Conservation (phyloP, 2,797 vertebrate genomes). For the Helicolenus hilgendorfi region DNA sequence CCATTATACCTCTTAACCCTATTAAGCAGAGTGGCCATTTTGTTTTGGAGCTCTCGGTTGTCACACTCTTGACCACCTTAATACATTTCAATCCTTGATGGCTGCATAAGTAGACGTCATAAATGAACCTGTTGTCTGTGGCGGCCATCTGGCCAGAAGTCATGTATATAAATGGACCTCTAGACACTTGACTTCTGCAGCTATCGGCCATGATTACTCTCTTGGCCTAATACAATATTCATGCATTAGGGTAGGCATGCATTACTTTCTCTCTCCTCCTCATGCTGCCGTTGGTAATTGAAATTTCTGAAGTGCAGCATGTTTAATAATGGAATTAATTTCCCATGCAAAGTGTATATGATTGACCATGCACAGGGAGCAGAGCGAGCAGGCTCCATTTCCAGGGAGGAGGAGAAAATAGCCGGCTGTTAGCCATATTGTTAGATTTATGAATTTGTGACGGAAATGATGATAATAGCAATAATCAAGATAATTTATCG, state of each 20-base stretch:
- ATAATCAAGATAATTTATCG: constrained; percentile 41
- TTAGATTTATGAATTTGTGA: constrained; percentile 54
- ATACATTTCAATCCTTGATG: constrained; percentile 74
- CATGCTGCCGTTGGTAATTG: constrained; percentile 87
- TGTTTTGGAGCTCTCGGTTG: constrained; percentile 47
- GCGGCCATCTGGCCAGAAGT: constrained; percentile 87
- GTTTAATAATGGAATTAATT: constrained; percentile 93
- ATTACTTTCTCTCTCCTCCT: constrained; percentile 79
- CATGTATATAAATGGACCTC: constrained; percentile 85
- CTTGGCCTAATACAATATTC: constrained; percentile 88
- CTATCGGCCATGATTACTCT: constrained; percentile 82
- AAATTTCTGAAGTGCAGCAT: constrained; percentile 91
- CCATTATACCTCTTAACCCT: constrained; percentile 61
- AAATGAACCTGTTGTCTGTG: constrained; percentile 82
- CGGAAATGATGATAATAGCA: constrained; percentile 44
- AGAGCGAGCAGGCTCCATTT: constrained; percentile 54
- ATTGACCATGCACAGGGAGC: constrained; percentile 83
- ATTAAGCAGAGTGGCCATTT: constrained; percentile 74
- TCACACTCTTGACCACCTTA: constrained; percentile 69
- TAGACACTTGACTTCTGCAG: constrained; percentile 83
- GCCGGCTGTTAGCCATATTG: constrained; percentile 60
- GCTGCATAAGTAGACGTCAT: constrained; percentile 81
- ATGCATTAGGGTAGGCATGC: constrained; percentile 83
- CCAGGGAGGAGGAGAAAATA: constrained; percentile 53
- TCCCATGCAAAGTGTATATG: constrained; percentile 90